Evolutionary conservation across 2,797 vertebrate species (phyloP).

Genomic region (Crax fasciolata): DNA sequence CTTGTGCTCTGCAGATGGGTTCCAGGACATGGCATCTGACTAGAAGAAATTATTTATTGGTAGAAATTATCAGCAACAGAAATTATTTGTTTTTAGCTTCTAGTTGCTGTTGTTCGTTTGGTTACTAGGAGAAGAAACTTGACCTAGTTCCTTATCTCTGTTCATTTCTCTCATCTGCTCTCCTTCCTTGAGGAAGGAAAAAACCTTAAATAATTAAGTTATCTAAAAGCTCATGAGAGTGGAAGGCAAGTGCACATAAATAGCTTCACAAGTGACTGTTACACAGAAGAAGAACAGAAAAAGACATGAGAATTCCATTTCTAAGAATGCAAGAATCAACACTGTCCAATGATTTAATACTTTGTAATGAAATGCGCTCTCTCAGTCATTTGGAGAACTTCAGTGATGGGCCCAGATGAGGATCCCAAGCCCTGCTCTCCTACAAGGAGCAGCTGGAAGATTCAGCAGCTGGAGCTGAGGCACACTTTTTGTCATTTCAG

Average conservation of each 20-base stretch:
- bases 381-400: background rate
- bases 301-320: background rate
- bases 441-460: background rate
- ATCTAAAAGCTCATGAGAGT: background rate
- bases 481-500: background rate
- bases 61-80: background rate
- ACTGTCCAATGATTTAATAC: background rate
- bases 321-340: background rate
- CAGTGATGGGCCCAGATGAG: background rate
- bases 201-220: slow-evolving; percentile 30
- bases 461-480: background rate
- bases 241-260: slow-evolving; percentile 4
- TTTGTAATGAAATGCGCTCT: background rate
- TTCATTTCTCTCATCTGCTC: background rate
- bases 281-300: background rate
- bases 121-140: background rate
- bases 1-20: background rate
- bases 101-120: background rate
- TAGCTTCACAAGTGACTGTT: background rate
- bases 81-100: background rate
- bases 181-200: background rate
- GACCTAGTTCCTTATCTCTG: slow-evolving; percentile 4
- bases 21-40: background rate
- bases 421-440: background rate
- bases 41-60: background rate